These are phyloP conservation scores for Dryococelus australis DNA, from an alignment of 2,888 invertebrate genomes.

Conservation along the genomic window DNA sequence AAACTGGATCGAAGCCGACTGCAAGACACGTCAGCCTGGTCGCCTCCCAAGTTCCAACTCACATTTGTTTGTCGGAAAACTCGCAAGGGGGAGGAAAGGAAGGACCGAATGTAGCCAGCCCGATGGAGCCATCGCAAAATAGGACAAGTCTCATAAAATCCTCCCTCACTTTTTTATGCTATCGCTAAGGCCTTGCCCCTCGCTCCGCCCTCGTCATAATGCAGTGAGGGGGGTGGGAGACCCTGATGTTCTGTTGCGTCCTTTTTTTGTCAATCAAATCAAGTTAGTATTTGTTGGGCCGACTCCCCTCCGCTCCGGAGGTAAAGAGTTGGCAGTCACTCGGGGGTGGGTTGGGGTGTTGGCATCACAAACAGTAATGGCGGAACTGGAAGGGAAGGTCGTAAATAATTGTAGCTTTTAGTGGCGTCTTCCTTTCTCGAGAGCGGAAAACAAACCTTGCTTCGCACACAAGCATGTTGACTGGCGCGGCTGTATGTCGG, in stretches of 20 bases:
- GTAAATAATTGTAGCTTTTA: slow-evolving; percentile 16
- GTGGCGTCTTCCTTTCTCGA: not conserved
- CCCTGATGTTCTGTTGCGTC: slow-evolving; percentile 13
- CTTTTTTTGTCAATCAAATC: slow-evolving; percentile 31
- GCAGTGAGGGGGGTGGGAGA: not conserved
- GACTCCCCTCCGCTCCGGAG: too few relatives aligned
- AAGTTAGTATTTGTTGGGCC: slow-evolving; percentile 33
- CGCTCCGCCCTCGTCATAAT: slow-evolving; percentile 26
- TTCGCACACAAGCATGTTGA: not conserved
- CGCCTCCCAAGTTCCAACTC: not conserved
- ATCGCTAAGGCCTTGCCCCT: not conserved
- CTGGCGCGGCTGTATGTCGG: too few relatives aligned
- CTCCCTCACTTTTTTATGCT: slow-evolving; percentile 12
- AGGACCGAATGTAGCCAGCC: not conserved
- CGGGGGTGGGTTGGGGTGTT: not conserved
- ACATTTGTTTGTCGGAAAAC: not conserved
- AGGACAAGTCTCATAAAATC: slow-evolving; percentile 39
- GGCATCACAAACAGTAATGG: slow-evolving; percentile 2
- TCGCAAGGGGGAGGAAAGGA: not conserved
- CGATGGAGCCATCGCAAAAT: slow-evolving; percentile 35
- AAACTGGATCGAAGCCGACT: slow-evolving; percentile 36
- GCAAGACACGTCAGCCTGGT: not conserved
- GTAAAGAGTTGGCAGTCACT: not conserved
- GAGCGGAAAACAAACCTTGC: not conserved
- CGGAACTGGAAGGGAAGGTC: not conserved